These are phyloP conservation scores for Notolabrus celidotus DNA, from an alignment of 2,797 vertebrate species.

Conservation along the genomic window DNA sequence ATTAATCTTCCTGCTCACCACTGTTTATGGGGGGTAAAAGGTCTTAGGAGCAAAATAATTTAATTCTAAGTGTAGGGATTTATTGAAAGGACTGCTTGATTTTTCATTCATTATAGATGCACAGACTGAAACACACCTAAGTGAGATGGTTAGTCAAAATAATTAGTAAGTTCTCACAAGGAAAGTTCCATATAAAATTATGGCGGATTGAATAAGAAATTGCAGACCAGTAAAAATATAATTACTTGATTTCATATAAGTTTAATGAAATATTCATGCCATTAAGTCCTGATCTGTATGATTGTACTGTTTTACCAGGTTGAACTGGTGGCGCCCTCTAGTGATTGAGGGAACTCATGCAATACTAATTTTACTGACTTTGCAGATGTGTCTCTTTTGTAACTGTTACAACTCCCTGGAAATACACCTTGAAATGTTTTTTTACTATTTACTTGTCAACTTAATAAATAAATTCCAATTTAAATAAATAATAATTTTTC, in stretches of 20 bases:
- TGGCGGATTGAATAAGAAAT: conserved; percentile 3
- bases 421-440: conserved; percentile 30
- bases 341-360: conserved; percentile 44
- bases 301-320: conserved; percentile 43
- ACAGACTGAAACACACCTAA: not conserved
- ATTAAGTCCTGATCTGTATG: conserved; percentile 26
- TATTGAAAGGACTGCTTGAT: not conserved
- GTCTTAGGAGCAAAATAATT: not conserved
- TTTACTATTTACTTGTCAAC: conserved; percentile 39
- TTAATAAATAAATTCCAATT: conserved; percentile 63
- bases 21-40: no score
- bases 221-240: conserved; percentile 26
- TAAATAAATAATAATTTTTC: conserved; percentile 12
- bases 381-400: conserved; percentile 46
- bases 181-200: not conserved
- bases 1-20: no score
- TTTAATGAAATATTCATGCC: conserved; percentile 23
- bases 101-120: not conserved
- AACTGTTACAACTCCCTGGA: conserved; percentile 37
- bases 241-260: conserved; percentile 25
- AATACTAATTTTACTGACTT: conserved; percentile 53
- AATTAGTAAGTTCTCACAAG: not conserved
- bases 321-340: conserved; percentile 59
- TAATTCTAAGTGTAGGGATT: no score
- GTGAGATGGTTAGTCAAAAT: not conserved